Evolutionary conservation across 1,140 invertebrate genomes (phyloP).

Genomic region (Helicoverpa zea): DNA sequence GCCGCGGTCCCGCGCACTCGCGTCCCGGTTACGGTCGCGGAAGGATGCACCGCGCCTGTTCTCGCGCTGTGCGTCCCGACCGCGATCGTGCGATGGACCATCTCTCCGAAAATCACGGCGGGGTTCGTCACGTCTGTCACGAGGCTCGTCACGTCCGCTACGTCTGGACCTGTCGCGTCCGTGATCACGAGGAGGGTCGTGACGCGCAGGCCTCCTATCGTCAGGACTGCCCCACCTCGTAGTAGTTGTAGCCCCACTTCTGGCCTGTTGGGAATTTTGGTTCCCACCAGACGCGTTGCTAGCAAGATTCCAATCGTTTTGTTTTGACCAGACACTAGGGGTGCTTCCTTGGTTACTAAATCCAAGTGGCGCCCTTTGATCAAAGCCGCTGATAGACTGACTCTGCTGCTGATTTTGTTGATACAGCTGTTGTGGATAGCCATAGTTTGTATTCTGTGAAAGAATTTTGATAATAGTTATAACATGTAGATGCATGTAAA

Average conservation of each 20-base stretch:
- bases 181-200: neutral
- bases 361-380: constrained; percentile 15
- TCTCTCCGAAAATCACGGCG: neutral
- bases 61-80: neutral
- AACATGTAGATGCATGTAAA: neutral
- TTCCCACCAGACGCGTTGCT: constrained; percentile 25
- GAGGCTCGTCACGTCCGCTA: neutral
- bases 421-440: constrained; percentile 30
- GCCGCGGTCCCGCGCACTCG: neutral
- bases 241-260: too few relatives aligned
- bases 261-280: constrained; percentile 16
- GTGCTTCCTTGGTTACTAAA: constrained; percentile 18
- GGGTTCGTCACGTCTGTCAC: neutral
- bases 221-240: neutral
- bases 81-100: neutral
- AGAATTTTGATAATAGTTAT: constrained; percentile 21
- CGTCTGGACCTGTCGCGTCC: neutral
- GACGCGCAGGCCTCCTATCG: neutral
- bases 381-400: neutral
- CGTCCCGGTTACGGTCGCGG: neutral
- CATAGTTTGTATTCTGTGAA: constrained; percentile 30
- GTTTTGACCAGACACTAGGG: neutral
- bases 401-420: constrained; percentile 3
- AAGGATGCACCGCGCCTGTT: neutral
- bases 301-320: constrained; percentile 13